Percentiles rank a stretch among this genome's conserved stretches.
These are phyloP conservation scores for Leptopilina syphax DNA, from an alignment of 2,888 invertebrate species.

Conservation along the genomic window DNA sequence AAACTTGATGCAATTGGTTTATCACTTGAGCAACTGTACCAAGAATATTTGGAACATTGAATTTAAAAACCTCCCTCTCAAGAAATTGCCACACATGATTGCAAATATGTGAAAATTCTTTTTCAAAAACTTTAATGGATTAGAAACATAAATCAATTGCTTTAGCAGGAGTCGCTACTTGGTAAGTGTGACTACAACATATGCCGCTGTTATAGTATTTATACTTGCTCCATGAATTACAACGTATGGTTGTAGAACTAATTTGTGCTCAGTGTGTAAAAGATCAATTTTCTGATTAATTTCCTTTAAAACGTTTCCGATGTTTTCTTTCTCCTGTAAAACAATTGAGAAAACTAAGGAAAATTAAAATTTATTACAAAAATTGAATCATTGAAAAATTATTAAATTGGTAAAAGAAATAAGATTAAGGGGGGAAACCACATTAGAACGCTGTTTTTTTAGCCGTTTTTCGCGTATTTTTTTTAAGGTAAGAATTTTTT, in stretches of 20 bases:
- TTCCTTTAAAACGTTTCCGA: not conserved
- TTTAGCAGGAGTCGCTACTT: conserved; percentile 16
- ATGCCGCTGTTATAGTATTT: conserved; percentile 22
- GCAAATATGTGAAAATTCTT: conserved; percentile 34
- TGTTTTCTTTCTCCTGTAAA: not conserved
- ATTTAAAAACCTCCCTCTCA: not conserved
- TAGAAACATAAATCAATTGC: conserved; percentile 36
- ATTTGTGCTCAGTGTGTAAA: conserved; percentile 26
- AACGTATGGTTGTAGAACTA: conserved; percentile 32
- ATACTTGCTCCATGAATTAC: conserved; percentile 34
- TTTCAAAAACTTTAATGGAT: conserved; percentile 25
- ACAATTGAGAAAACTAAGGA: not conserved
- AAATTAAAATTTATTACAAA: not conserved
- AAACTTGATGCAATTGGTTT: not conserved
- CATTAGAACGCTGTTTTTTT: no score
- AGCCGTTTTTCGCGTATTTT: no score
- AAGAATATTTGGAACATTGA: not conserved
- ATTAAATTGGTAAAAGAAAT: no score
- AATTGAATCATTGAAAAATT: no score
- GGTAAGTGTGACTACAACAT: conserved; percentile 36
- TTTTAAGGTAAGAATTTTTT: no score
- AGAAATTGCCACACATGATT: conserved; percentile 7
- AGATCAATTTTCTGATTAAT: not conserved
- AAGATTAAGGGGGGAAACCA: no score
- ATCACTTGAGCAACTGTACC: conserved; percentile 20